phyloP scores from a whole-genome alignment of 2,113 vertebrate species.

The Gnathonemus longibarbis region DNA sequence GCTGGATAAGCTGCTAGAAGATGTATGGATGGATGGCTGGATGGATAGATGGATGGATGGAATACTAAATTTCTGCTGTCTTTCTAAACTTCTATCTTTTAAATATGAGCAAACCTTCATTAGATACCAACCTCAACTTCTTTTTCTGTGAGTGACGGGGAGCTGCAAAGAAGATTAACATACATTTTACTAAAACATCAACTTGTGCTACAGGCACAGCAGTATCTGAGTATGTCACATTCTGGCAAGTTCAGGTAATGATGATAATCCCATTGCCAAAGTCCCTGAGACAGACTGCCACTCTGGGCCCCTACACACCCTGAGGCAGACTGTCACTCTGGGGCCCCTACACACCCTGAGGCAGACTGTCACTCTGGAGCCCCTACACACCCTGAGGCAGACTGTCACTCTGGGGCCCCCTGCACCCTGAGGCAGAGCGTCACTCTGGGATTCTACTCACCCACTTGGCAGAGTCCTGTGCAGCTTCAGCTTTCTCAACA shows the following conservation, averaged over 20 bases:
- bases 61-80: neutral
- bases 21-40: neutral
- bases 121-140: conserved; percentile 84
- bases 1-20: neutral
- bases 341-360: conserved; percentile 67
- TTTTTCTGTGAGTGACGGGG: conserved; percentile 87
- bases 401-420: neutral
- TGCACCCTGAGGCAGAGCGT: conserved; percentile 34
- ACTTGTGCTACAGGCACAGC: neutral
- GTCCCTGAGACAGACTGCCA: neutral
- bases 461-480: conserved; percentile 80
- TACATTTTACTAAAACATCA: neutral
- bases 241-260: neutral
- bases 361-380: conserved; percentile 49
- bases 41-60: neutral
- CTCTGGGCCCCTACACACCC: neutral
- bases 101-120: neutral
- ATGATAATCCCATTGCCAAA: neutral
- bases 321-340: neutral
- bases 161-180: conserved; percentile 62
- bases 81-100: neutral
- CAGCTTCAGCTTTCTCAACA: conserved; percentile 86
- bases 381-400: neutral
- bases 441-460: conserved; percentile 46
- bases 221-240: neutral